Evolutionary conservation across 2,113 vertebrate genomes (phyloP), one percentile per base, ranked within the genome.

Genomic region (Anhinga anhinga): DNA sequence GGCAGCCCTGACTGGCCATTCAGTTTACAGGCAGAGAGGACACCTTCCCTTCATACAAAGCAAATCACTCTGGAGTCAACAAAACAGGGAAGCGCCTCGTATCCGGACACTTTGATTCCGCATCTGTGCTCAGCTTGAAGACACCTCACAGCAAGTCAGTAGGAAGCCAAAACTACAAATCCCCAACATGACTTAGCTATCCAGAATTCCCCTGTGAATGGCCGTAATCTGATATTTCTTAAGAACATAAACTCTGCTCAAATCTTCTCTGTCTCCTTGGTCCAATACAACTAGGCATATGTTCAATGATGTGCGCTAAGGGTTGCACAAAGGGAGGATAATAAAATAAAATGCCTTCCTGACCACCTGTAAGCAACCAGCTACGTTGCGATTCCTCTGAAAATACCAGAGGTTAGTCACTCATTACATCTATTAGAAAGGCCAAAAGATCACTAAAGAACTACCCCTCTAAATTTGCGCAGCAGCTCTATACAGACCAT

Each of bases 311-410:
- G 42, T 85, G 81, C 61, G 78, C 70, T 82, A 89, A 77, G 50
- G 36, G 67, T 55, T 83, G 62, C 82, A 90, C 78, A 94, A 76
- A 85, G 58, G 45, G 53, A 97, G 44, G 56, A 76, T 90, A 95
- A 90, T 52, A 89, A 95, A 88, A 67, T 50, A 85, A 87, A 95
- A 79, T 59, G n/a, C 52, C 45, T 86, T 97, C 72, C 74, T 76
- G 76, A 62, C 71, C 89, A 96, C 86, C 81, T 94, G 89, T 86
- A 83, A 85, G 32, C 50, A 87, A 69, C 50, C 30, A 63, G 32
- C 22, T 88, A 59, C 20, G 50, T 59, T 66, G 58, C 59, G 58
- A 95, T 88, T 70, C 80, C 70, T 80, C 62, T 55, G 82, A 77
- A 89, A 94, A 72, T 82, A 85, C 2, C 8, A 82, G 49, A 45